phyloP scores from a whole-genome alignment of 2,797 vertebrate species.

The Poeciliopsis gracilis region DNA sequence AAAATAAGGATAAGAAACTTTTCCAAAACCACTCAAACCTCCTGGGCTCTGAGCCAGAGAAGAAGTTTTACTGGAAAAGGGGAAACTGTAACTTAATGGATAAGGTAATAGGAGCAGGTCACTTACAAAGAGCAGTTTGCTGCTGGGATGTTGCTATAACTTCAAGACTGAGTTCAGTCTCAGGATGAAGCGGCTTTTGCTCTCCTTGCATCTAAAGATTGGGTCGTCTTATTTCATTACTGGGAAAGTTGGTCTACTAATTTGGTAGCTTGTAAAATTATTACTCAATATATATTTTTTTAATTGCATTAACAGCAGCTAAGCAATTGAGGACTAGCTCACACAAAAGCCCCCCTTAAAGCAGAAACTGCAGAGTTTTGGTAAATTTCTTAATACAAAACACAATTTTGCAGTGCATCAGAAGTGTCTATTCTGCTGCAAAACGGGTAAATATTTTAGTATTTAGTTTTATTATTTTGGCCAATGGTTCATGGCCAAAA shows the following conservation, averaged over 20 bases:
- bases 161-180: conserved; percentile 40
- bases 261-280: background rate
- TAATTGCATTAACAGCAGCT: background rate
- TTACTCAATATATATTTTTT: background rate
- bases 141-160: conserved; percentile 35
- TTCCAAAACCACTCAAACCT: conserved; percentile 56
- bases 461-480: too few relatives aligned
- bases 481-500: too few relatives aligned
- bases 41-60: conserved; percentile 45
- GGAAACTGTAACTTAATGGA: conserved; percentile 48
- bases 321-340: background rate
- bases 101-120: conserved; percentile 62
- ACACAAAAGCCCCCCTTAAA: background rate
- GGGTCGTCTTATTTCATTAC: background rate
- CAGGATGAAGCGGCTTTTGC: conserved; percentile 34
- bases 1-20: conserved; percentile 63
- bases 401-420: background rate
- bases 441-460: background rate
- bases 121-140: conserved; percentile 42
- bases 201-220: background rate
- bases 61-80: conserved; percentile 57
- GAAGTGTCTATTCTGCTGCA: background rate
- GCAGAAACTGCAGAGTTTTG: background rate
- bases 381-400: background rate
- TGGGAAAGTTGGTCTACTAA: background rate